These are phyloP conservation scores for Rhinichthys klamathensis DNA, from an alignment of 2,113 vertebrate species.

Conservation along the genomic window DNA sequence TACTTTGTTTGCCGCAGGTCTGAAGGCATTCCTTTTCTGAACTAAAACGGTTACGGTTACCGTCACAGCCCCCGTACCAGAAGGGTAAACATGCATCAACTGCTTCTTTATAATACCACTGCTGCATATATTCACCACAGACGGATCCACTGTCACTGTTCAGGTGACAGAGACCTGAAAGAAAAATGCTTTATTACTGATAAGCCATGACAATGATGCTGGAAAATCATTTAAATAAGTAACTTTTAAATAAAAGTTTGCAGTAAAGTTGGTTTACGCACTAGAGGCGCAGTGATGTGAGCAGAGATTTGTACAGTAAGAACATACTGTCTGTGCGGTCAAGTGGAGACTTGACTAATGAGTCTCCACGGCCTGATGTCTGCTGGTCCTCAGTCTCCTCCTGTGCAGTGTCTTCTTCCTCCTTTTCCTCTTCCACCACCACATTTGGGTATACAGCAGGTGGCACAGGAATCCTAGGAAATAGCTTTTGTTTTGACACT, in stretches of 20 bases:
- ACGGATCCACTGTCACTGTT: slow-evolving; percentile 58
- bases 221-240: neutral
- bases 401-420: neutral
- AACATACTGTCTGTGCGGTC: neutral
- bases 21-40: slow-evolving; percentile 70
- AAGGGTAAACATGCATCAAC: slow-evolving; percentile 70
- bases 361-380: slow-evolving; percentile 10
- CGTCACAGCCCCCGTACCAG: slow-evolving; percentile 76
- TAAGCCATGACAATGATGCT: slow-evolving; percentile 27
- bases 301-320: neutral
- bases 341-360: slow-evolving; percentile 4
- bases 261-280: neutral
- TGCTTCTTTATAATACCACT: slow-evolving; percentile 73
- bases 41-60: slow-evolving; percentile 73
- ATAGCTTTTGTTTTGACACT: neutral
- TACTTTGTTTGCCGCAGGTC: slow-evolving; percentile 70
- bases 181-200: slow-evolving; percentile 65
- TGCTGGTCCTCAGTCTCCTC: neutral
- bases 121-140: slow-evolving; percentile 63
- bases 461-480: slow-evolving; percentile 8
- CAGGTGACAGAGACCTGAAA: slow-evolving; percentile 73
- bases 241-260: neutral
- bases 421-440: neutral
- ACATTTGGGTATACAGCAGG: neutral
- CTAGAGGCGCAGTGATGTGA: neutral